phyloP scores from a whole-genome alignment of 2,888 invertebrate genomes.

The Camponotus fellah region DNA sequence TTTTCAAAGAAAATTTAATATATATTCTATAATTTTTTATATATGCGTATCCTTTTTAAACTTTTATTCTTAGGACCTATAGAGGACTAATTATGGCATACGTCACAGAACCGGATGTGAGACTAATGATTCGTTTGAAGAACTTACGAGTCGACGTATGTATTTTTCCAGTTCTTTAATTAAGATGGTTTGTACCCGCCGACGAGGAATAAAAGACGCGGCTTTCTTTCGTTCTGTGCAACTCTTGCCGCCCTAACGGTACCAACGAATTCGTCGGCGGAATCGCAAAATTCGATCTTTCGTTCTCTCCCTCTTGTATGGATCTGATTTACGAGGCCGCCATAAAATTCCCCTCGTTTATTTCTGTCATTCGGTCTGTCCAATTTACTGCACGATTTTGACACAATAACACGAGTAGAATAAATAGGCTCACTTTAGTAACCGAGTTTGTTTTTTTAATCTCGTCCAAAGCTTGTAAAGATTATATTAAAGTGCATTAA shows the following conservation, averaged over 20 bases:
- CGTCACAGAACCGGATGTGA: background rate
- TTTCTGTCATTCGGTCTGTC: constrained; percentile 40
- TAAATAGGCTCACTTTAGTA: background rate
- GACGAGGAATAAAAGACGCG: constrained; percentile 56
- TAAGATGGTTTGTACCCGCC: constrained; percentile 60
- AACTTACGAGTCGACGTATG: constrained; percentile 36
- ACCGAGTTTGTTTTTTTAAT: constrained; percentile 13
- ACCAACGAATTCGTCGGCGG: constrained; percentile 65
- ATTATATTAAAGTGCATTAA: background rate
- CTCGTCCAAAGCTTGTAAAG: background rate
- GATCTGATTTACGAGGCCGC: constrained; percentile 64
- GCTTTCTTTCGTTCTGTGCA: constrained; percentile 45
- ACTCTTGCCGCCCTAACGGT: constrained; percentile 71
- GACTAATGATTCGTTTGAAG: constrained; percentile 31
- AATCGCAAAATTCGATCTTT: constrained; percentile 69
- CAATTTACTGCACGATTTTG: constrained; percentile 28
- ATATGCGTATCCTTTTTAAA: background rate
- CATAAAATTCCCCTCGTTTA: constrained; percentile 10
- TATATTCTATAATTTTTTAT: background rate
- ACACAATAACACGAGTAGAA: background rate
- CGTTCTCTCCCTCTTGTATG: constrained; percentile 29
- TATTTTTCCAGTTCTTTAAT: constrained; percentile 66
- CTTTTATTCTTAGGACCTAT: background rate
- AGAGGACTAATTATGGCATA: background rate
- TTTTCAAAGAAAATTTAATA: background rate